Conservation (phyloP, 1,140 invertebrate species). For the Monomorium pharaonis region DNA sequence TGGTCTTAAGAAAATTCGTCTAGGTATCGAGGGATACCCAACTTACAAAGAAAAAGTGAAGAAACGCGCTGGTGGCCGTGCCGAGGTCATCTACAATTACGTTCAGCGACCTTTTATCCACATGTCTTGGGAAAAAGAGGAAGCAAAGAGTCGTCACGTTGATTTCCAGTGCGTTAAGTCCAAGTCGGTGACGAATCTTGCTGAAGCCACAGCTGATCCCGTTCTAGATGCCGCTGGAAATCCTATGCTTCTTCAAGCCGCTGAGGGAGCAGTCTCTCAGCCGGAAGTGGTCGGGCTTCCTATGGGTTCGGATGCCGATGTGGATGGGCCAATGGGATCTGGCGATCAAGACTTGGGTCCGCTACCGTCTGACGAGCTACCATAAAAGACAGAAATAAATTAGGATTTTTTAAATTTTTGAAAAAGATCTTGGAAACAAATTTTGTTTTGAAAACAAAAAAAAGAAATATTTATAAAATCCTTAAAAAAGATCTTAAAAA, state of each 20-base stretch:
- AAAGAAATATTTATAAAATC: background rate
- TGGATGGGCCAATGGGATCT: conserved; percentile 77
- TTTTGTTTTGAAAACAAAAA: too few species aligned
- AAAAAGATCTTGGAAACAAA: background rate
- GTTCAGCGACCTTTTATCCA: conserved; percentile 99
- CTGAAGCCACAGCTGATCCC: conserved; percentile 96
- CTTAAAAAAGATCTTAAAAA: background rate
- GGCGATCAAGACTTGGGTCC: conserved; percentile 68
- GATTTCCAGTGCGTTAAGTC: conserved; percentile 99
- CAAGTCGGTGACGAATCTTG: conserved; percentile 97
- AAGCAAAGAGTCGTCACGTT: conserved; percentile 99
- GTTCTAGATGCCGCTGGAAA: conserved; percentile 85
- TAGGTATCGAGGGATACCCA: conserved; percentile 99
- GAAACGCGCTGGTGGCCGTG: conserved; percentile 94
- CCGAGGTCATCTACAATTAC: conserved; percentile 99
- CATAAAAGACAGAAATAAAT: background rate
- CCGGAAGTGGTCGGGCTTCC: conserved; percentile 70
- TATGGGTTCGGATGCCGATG: conserved; percentile 77
- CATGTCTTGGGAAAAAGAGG: conserved; percentile 99
- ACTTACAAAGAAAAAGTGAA: conserved; percentile 99
- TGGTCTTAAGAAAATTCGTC: conserved; percentile 99
- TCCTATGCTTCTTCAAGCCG: conserved; percentile 60
- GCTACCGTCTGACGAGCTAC: conserved; percentile 69
- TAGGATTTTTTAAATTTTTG: background rate
- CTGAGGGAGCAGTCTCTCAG: conserved; percentile 70